Conservation (phyloP, 2,797 vertebrate genomes). For the Pipistrellus pygmaeus region DNA sequence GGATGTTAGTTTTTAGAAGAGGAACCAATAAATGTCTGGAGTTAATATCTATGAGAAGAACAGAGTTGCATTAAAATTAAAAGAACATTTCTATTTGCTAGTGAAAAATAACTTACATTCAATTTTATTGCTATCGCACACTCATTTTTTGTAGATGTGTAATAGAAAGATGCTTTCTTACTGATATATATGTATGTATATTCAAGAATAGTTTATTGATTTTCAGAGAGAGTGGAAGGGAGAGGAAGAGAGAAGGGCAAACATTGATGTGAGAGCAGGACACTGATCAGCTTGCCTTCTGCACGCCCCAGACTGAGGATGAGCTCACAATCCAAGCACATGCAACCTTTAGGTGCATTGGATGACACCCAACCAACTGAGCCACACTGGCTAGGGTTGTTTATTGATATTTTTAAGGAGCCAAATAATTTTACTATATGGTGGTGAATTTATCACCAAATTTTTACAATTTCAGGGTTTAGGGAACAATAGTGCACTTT, state of each 20-base stretch:
- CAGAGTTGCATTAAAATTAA: conserved; percentile 55
- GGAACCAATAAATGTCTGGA: conserved; percentile 58
- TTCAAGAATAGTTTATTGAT: neutral
- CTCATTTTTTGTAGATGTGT: conserved; percentile 55
- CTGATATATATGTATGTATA: neutral
- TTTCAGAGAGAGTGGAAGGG: neutral
- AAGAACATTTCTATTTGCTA: conserved; percentile 64
- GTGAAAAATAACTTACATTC: conserved; percentile 50
- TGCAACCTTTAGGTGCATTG: neutral
- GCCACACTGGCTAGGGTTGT: neutral
- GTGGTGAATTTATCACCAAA: neutral
- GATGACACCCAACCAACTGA: neutral
- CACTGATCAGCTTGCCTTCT: neutral
- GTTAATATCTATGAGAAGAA: conserved; percentile 57
- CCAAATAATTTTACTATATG: neutral
- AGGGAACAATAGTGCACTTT: neutral
- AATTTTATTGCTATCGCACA: conserved; percentile 58
- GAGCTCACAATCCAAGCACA: neutral
- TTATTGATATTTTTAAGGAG: conserved; percentile 26
- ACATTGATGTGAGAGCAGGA: neutral
- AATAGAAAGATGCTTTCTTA: conserved; percentile 37
- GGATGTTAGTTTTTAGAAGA: conserved; percentile 64
- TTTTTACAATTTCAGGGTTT: conserved; percentile 36
- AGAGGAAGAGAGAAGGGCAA: neutral
- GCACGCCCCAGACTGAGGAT: neutral